Base-by-base conservation (phyloP, 2,888 invertebrate genomes). In the Minunthozetes semirufus region DNA sequence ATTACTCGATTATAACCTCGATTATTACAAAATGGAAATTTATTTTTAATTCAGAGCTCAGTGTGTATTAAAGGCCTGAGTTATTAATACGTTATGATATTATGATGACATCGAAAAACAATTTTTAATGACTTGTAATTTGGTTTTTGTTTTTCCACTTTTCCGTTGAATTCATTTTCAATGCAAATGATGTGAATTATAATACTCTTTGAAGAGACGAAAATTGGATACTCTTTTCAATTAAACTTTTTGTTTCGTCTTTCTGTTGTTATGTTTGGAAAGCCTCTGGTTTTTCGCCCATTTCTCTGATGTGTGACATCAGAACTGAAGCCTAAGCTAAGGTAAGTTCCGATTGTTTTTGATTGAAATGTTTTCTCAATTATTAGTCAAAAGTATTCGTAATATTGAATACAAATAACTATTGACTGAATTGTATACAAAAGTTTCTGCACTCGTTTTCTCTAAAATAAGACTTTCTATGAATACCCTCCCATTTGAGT, bases 371-470 rank as follows among this genome's bases (percentile, higher is more conserved):
- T 33, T 33, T 33, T 33, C 4, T 5, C 4, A 33, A 33, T 33
- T 33, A 33, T 33, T 3, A 33, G 33, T 33, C 8, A 33, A 33
- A 5, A 8, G 33, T 3, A 33, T 33, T 8, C 33, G n/a, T n/a
- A n/a, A 33, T 33, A 33, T 33, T 33, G 42, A 42, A 42, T 42
- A 1, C 42, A 42, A 42, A 42, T 1, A 33, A 8, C 42, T 11
- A 56, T 56, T 56, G 22, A 56, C 19, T 56, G 22, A 33, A 56
- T 22, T 56, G 56, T 22, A 56, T 56, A 25, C 8, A 50, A 50
- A 56, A 25, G 56, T 56, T 56, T n/a, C n/a, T 56, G 56, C 4
- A 56, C 56, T 56, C 56, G 33, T 56, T 56, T 56, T 50, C 56
- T 56, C 56, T 56, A 56, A 56, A 56, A 56, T 56, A 56, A 56